Percentiles rank a stretch among this genome's conserved stretches.
Evolutionary conservation across 2,113 vertebrate species (phyloP).

Genomic region (Eonycteris spelaea): DNA sequence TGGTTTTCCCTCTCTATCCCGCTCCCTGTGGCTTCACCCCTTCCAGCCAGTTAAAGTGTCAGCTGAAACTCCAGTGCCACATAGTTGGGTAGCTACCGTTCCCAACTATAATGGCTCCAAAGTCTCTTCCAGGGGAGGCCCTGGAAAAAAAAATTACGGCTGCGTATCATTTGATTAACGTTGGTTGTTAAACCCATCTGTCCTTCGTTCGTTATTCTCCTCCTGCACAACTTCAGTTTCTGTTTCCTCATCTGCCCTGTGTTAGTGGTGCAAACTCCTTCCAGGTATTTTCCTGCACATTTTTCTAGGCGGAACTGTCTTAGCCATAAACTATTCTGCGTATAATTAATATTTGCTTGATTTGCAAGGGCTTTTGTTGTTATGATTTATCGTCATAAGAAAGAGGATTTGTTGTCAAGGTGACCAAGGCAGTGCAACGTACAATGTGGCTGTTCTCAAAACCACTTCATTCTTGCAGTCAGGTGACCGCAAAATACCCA

Average conservation of each 20-base stretch:
- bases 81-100: background rate
- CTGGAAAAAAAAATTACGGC: background rate
- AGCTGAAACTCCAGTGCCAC: background rate
- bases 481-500: background rate
- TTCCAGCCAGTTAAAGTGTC: background rate
- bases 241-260: background rate
- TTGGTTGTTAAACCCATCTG: background rate
- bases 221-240: background rate
- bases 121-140: background rate
- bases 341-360: background rate
- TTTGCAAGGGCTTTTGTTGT: background rate
- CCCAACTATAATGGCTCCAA: background rate
- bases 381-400: background rate
- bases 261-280: background rate
- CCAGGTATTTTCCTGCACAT: background rate
- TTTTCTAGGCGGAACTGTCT: background rate
- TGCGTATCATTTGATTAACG: background rate
- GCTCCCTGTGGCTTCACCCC: background rate
- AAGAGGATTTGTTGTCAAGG: background rate
- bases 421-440: background rate
- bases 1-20: background rate
- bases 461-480: background rate
- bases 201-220: background rate
- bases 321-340: background rate
- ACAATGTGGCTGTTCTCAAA: background rate